phyloP scores from a whole-genome alignment of 2,888 invertebrate genomes.

The Omphaloscelis lunosa region DNA sequence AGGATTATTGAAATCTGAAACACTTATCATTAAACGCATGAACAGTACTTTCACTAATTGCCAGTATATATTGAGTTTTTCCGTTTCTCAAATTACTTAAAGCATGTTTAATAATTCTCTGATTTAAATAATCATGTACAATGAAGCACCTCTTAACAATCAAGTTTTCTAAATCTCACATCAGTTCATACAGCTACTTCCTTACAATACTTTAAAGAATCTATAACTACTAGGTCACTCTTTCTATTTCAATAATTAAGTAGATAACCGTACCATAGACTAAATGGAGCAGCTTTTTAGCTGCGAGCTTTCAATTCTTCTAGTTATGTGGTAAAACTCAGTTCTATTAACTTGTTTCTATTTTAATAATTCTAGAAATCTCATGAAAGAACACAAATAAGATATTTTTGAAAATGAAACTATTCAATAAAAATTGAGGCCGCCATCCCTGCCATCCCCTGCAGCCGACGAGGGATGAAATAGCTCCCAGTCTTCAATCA shows the following conservation, averaged over 20 bases:
- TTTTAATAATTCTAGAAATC: conserved; percentile 11
- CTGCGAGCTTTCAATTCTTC: neutral
- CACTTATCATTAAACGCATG: neutral
- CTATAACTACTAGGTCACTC: neutral
- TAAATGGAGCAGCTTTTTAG: neutral
- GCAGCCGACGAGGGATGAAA: conserved; percentile 63
- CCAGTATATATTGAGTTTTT: neutral
- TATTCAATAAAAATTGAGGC: conserved; percentile 57
- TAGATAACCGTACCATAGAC: neutral
- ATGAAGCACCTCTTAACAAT: neutral
- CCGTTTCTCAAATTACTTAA: neutral
- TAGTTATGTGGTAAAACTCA: neutral
- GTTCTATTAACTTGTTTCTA: neutral
- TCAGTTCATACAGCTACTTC: neutral
- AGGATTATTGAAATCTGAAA: neutral
- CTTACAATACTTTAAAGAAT: neutral
- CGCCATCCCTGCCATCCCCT: conserved; percentile 40
- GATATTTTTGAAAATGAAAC: conserved; percentile 44
- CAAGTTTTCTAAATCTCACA: neutral
- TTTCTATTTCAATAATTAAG: neutral
- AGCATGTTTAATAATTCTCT: neutral
- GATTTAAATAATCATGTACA: neutral
- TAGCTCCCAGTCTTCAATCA: conserved; percentile 72
- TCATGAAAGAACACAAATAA: conserved; percentile 22
- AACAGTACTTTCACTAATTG: neutral